phyloP scores from a whole-genome alignment of 37 sponge, comb jelly and placozoan species.

The Dysidea cf. avara region DNA sequence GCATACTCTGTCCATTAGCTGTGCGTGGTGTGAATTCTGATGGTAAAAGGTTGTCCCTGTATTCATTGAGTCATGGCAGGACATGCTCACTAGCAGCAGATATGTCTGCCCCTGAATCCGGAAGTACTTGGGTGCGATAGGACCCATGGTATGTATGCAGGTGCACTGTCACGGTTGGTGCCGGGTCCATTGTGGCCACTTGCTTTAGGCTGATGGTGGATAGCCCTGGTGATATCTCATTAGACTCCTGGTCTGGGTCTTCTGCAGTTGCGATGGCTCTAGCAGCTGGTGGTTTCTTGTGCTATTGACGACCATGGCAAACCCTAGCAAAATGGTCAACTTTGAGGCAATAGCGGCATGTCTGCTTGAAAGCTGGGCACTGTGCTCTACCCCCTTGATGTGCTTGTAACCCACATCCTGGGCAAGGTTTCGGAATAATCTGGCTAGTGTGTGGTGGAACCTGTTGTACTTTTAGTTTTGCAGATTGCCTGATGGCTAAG shows the following conservation, averaged over 20 bases:
- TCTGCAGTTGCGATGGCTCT: neutral
- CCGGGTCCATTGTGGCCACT: constrained; percentile 1
- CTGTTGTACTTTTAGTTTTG: neutral
- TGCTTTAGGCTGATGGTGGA: constrained; percentile 17
- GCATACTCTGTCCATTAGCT: neutral
- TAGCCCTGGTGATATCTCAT: neutral
- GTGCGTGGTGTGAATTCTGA: neutral
- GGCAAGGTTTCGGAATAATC: neutral
- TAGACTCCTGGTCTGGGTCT: neutral
- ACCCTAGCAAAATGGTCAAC: constrained; percentile 24
- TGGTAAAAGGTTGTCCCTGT: neutral
- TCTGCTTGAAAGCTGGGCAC: constrained; percentile 11
- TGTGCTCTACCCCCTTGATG: constrained; percentile 20
- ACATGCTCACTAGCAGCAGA: neutral
- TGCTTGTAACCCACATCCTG: constrained; percentile 19
- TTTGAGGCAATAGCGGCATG: constrained; percentile 30
- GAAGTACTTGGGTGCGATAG: neutral
- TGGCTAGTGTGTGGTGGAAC: neutral
- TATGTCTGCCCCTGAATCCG: constrained; percentile 15
- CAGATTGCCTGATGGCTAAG: neutral
- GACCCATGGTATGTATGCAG: neutral
- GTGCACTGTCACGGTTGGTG: neutral
- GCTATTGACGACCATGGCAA: neutral
- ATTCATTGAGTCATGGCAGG: neutral
- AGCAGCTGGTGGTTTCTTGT: neutral